Evolutionary conservation across 2,797 vertebrate species (phyloP).

Genomic region (Sarcoramphus papa): DNA sequence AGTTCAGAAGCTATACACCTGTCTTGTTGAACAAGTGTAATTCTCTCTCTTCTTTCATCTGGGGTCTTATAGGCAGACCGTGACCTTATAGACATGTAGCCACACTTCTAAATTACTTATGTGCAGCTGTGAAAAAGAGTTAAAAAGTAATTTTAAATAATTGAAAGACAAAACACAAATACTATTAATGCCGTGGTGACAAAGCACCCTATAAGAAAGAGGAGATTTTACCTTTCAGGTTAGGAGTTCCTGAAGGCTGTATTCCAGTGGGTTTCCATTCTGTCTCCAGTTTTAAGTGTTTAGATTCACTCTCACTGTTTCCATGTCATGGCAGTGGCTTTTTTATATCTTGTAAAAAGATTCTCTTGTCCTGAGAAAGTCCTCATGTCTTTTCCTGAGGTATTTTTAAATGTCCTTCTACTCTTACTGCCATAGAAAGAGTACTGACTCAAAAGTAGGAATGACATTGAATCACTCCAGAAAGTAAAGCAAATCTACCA

Average conservation of each 20-base stretch:
- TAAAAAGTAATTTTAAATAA: neutral
- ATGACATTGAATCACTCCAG: neutral
- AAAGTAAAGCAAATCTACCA: neutral
- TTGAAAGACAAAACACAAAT: neutral
- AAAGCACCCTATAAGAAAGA: neutral
- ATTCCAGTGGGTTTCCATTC: neutral
- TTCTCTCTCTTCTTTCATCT: neutral
- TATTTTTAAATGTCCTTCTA: neutral
- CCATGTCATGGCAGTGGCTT: neutral
- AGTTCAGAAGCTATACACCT: neutral
- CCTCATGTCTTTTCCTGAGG: neutral
- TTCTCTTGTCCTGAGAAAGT: neutral
- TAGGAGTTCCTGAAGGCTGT: neutral
- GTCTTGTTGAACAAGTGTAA: neutral
- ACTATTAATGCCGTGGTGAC: neutral
- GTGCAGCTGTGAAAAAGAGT: neutral
- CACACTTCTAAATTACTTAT: neutral
- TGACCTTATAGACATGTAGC: neutral
- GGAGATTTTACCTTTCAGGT: neutral
- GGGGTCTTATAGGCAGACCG: neutral
- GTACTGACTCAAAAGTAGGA: neutral
- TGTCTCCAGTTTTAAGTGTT: neutral
- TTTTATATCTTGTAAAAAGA: neutral
- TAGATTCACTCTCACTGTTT: neutral
- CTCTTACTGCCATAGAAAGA: neutral